phyloP scores from a whole-genome alignment of 1,140 invertebrate genomes.

The Steinernema feltiae region DNA sequence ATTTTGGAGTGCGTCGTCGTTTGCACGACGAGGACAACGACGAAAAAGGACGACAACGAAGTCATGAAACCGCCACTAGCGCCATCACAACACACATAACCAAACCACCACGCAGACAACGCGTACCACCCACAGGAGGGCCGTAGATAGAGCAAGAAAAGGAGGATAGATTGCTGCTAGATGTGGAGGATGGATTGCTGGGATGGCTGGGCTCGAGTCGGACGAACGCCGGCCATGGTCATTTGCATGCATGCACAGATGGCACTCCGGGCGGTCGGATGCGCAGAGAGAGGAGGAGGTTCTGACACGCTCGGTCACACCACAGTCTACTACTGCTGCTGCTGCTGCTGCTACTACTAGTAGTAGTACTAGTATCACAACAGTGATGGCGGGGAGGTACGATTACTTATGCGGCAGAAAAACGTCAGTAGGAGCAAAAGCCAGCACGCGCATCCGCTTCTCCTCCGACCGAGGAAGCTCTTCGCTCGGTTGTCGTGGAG shows the following conservation, averaged over 20 bases:
- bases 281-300: not conserved
- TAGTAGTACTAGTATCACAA: no score
- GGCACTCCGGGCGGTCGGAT: constrained; percentile 1
- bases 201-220: not conserved
- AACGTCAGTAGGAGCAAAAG: no score
- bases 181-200: constrained; percentile 1
- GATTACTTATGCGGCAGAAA: not conserved
- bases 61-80: not conserved
- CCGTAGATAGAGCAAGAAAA: not conserved
- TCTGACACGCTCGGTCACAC: not conserved
- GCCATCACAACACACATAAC: not conserved
- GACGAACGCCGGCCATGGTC: not conserved
- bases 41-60: not conserved
- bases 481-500: not conserved
- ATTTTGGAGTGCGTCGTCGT: not conserved
- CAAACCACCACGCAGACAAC: not conserved
- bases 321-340: not conserved
- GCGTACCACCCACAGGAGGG: constrained; percentile 8
- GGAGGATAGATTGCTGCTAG: not conserved
- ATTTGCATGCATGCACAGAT: constrained; percentile 3
- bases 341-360: no score
- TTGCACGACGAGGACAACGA: not conserved
- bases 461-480: not conserved
- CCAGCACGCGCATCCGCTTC: not conserved
- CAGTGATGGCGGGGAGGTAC: not conserved